A percentile compares a stretch with the other conserved stretches of the same genome.
Evolutionary conservation across 2,888 invertebrate species (phyloP).

Genomic region (Pristionchus exspectatus): DNA sequence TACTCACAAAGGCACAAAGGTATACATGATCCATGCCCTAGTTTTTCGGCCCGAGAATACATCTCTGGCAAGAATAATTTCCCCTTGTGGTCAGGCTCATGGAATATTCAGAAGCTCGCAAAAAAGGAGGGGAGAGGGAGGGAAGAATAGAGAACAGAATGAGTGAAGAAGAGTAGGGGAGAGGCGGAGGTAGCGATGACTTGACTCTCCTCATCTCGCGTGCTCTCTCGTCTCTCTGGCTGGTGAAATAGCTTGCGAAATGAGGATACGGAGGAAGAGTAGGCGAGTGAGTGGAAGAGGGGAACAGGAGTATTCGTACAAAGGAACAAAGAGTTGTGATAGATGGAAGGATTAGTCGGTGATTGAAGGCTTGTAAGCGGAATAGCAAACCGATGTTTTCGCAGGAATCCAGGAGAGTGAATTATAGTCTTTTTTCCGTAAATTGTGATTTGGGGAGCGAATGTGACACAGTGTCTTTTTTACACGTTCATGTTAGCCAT

Average conservation of each 20-base stretch:
- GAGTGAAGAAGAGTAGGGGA: not conserved
- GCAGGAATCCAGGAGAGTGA: not conserved
- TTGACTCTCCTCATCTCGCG: not conserved
- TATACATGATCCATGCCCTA: not conserved
- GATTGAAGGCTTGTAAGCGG: not conserved
- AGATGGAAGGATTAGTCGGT: not conserved
- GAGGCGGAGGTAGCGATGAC: not conserved
- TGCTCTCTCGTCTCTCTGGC: not conserved
- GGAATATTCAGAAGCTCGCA: conserved; percentile 7
- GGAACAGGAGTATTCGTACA: not conserved
- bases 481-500: too few relatives aligned
- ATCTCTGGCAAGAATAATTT: not conserved
- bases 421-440: not conserved
- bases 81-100: not conserved
- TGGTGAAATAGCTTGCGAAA: not conserved
- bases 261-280: not conserved
- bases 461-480: too few relatives aligned
- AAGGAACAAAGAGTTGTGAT: not conserved
- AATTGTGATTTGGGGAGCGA: too few relatives aligned
- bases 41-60: not conserved
- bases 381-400: not conserved
- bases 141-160: not conserved
- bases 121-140: not conserved
- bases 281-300: not conserved
- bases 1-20: not conserved